Conservation (phyloP, 1,140 invertebrate species). For the silkworm (Bombyx mori) region DNA sequence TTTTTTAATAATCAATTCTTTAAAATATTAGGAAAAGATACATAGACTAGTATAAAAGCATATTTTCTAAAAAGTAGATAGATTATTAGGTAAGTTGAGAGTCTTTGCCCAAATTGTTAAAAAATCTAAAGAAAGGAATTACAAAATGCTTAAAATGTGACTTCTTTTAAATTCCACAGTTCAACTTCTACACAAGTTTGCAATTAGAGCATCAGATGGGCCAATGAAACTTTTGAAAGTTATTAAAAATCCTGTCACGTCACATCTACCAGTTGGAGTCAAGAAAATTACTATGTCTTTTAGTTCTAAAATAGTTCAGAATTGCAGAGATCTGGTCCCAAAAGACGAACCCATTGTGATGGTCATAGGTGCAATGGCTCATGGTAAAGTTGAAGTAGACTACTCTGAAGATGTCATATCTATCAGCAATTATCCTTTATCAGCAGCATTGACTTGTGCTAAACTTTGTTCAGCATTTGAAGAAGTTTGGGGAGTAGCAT, state of each 20-base stretch:
- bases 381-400: slow-evolving; percentile 92
- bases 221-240: slow-evolving; percentile 95
- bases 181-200: slow-evolving; percentile 95
- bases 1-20: no score
- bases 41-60: neutral
- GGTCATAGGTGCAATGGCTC: slow-evolving; percentile 97
- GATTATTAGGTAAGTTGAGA: no score
- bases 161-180: slow-evolving; percentile 74
- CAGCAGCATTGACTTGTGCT: slow-evolving; percentile 94
- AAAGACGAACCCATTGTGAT: slow-evolving; percentile 89
- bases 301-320: slow-evolving; percentile 82
- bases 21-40: no score
- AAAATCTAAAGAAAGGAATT: no score
- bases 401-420: slow-evolving; percentile 93
- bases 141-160: neutral
- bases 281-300: slow-evolving; percentile 94
- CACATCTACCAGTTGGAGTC: slow-evolving; percentile 96
- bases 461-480: slow-evolving; percentile 98
- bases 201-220: slow-evolving; percentile 90
- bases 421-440: slow-evolving; percentile 96
- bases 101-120: no score
- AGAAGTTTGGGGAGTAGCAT: slow-evolving; percentile 92
- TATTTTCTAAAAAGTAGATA: neutral
- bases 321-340: slow-evolving; percentile 87
- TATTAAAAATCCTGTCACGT: slow-evolving; percentile 96